Percentiles rank a stretch among this genome's conserved stretches.
Conservation (phyloP, 2,888 invertebrate genomes). For the Lacanobia oleracea region DNA sequence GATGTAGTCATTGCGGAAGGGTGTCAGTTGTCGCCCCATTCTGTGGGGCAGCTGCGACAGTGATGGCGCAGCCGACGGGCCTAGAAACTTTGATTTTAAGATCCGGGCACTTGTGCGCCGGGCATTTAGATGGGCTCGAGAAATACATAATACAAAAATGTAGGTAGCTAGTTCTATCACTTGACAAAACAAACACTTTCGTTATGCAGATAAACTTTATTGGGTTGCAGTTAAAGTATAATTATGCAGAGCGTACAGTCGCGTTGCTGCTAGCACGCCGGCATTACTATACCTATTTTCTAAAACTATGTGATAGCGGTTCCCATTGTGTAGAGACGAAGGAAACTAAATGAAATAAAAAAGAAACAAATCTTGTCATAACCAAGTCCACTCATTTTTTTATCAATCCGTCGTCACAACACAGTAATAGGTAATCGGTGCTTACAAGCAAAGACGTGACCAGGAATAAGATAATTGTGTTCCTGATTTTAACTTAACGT, state of each 20-base stretch:
- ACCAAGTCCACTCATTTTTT: background rate
- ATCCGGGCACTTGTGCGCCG: background rate
- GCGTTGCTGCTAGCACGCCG: slow-evolving; percentile 35
- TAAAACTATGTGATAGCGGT: slow-evolving; percentile 20
- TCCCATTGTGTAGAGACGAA: background rate
- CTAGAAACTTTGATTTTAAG: slow-evolving; percentile 51
- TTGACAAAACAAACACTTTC: slow-evolving; percentile 4
- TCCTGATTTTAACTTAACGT: background rate
- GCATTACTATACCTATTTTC: slow-evolving; percentile 22
- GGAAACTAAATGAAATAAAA: background rate
- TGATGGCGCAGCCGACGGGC: slow-evolving; percentile 56
- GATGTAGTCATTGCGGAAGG: slow-evolving; percentile 65
- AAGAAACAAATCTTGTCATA: too few species aligned
- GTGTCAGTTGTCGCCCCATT: slow-evolving; percentile 46
- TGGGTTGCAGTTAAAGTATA: slow-evolving; percentile 5
- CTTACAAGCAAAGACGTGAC: background rate
- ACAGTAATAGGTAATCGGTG: background rate
- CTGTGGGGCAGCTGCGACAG: slow-evolving; percentile 42
- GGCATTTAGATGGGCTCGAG: background rate
- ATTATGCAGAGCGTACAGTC: slow-evolving; percentile 29
- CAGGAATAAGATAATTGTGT: background rate
- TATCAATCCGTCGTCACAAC: background rate
- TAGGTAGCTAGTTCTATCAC: slow-evolving; percentile 17
- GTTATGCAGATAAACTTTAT: slow-evolving; percentile 7
- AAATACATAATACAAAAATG: slow-evolving; percentile 4